These are phyloP conservation scores for Climacteris rufus DNA, from an alignment of 2,113 vertebrate genomes.

Conservation along the genomic window DNA sequence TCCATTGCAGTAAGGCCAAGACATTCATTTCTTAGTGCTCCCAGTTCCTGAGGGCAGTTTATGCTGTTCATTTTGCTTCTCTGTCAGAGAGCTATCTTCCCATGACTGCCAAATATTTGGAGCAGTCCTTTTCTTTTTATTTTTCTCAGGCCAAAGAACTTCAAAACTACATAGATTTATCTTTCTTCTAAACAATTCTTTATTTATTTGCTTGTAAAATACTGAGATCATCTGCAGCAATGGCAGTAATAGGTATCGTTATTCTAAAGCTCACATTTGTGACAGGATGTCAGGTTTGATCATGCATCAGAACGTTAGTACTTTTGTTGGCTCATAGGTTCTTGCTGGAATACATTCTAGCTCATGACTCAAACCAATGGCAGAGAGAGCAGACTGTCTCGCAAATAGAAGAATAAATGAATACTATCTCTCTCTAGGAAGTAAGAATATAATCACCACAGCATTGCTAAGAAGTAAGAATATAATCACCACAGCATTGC, in stretches of 20 bases:
- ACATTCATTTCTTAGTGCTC: slow-evolving; percentile 52
- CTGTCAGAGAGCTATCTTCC: slow-evolving; percentile 44
- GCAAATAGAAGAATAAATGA: neutral
- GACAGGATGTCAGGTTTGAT: neutral
- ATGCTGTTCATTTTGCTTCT: slow-evolving; percentile 60
- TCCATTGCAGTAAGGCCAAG: slow-evolving; percentile 48
- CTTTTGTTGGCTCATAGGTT: neutral
- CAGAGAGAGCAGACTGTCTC: neutral
- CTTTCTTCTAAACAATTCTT: neutral
- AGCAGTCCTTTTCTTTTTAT: neutral
- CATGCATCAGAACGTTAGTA: neutral
- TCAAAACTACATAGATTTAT: neutral
- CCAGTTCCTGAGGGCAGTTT: slow-evolving; percentile 45
- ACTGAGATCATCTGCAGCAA: neutral
- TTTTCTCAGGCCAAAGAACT: slow-evolving; percentile 42
- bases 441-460: neutral
- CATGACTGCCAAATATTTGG: slow-evolving; percentile 22
- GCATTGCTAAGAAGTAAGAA: neutral
- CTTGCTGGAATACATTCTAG: neutral
- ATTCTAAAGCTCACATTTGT: neutral
- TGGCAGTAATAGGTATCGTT: neutral
- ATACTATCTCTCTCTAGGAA: neutral
- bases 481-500: neutral
- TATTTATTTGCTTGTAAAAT: neutral
- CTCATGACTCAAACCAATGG: neutral